Conservation (phyloP, 2,113 vertebrate species). For the Orycteropus afer region DNA sequence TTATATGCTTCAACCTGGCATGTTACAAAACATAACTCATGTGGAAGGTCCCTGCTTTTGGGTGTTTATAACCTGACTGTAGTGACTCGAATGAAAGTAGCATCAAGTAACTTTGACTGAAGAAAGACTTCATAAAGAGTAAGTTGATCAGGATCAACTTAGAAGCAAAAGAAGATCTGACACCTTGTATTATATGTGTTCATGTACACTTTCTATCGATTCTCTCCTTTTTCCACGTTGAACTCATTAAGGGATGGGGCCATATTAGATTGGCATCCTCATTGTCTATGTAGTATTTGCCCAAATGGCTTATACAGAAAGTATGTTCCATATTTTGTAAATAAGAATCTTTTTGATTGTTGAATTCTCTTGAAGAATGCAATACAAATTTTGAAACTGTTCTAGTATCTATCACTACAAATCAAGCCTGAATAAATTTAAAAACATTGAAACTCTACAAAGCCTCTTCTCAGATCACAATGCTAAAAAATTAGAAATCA, state of each 20-base stretch:
- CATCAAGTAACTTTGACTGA: neutral
- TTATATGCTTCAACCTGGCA: neutral
- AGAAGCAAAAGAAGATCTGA: neutral
- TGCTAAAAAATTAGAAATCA: too few species aligned
- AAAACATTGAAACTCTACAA: too few species aligned
- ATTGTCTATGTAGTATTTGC: neutral
- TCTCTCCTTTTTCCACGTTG: neutral
- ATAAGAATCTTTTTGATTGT: neutral
- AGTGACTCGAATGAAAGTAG: neutral
- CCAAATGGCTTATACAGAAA: neutral
- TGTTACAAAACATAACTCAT: neutral
- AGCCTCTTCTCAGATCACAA: too few species aligned
- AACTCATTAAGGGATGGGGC: neutral
- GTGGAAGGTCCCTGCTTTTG: neutral
- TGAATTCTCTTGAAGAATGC: neutral
- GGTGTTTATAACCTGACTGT: neutral
- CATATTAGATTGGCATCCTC: neutral
- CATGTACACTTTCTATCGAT: neutral
- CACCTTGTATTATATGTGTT: neutral
- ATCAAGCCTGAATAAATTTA: too few species aligned
- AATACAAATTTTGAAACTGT: neutral
- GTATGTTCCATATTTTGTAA: neutral
- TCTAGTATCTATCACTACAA: slow-evolving; percentile 5
- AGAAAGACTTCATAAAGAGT: neutral
- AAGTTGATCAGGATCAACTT: neutral